A percentile compares a stretch with the other conserved stretches of the same genome.
These are phyloP conservation scores for Scalopus aquaticus DNA, from an alignment of 2,113 vertebrate species.

Conservation along the genomic window DNA sequence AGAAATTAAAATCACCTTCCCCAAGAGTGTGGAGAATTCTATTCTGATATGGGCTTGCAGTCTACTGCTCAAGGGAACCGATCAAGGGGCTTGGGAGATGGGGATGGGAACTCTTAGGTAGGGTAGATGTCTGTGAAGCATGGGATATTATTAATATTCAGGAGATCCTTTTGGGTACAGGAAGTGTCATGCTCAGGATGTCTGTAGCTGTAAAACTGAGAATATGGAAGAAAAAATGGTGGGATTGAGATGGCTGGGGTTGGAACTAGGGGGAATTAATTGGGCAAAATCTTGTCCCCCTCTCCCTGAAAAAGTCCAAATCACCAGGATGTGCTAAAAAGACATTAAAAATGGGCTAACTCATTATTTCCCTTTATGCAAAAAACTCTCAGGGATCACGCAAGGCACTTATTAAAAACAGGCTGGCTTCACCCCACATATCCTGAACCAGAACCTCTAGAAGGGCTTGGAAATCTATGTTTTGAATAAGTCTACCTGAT, in stretches of 20 bases:
- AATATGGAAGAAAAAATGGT: neutral
- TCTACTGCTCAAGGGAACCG: neutral
- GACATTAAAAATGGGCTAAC: neutral
- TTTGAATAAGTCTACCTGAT: neutral
- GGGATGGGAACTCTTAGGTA: neutral
- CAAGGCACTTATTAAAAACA: neutral
- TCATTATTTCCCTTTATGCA: neutral
- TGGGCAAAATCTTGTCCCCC: neutral
- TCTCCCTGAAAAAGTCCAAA: neutral
- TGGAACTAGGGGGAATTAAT: neutral
- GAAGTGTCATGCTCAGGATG: neutral
- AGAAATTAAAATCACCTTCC: neutral
- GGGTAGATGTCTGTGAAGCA: neutral
- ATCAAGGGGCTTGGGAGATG: neutral
- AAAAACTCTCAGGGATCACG: neutral
- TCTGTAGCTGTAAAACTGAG: neutral
- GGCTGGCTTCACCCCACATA: neutral
- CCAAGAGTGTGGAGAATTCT: neutral
- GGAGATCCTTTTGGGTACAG: neutral
- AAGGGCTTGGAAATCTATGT: neutral
- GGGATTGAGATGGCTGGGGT: neutral
- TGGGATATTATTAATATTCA: neutral
- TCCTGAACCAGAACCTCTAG: neutral
- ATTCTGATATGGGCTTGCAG: neutral
- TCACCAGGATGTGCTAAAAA: neutral